Evolutionary conservation across 2,888 invertebrate genomes (phyloP), one percentile per base, ranked within the genome.

Genomic region (Malthinus flaveolus): DNA sequence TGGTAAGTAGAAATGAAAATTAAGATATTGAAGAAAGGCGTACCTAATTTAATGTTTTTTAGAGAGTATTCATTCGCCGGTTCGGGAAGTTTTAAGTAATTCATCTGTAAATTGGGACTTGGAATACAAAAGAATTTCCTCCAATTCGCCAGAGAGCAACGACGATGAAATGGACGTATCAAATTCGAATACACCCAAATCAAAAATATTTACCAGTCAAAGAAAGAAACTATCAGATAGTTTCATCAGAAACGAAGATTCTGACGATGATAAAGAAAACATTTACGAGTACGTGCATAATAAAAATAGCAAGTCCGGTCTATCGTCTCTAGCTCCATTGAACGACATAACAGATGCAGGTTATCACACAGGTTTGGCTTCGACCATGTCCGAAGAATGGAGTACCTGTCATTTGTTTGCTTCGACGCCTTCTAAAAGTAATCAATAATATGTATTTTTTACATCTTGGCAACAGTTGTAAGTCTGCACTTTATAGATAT

Each of bases 141-240:
- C 75, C 10, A 59, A 49, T 10, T 71, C 75, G 3, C 68, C 72
- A 1, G 69, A 63, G 11, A 62, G 60, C 8, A 67, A 64, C 23
- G 31, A 15, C 9, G 56, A 65, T 23, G 67, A 69, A 58, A 77
- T 77, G 74, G 78, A 78, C 23, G 66, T 75, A 8, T 76, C 76
- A 3, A 72, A 70, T 58, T 65, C 71, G 1, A 71, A 71, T 49
- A 78, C 78, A 4, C 78, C 78, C 1, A 76, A 74, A 56, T 75
- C 77, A 6, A 74, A 73, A 63, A 67, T 73, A 33, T 74, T 75
- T 58, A 71, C 67, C 44, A 74, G 76, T 64, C 76, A 78, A 59
- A 67, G 78, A 36, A 79, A 79, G 69, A 76, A 78, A 65, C 68
- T 79, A 11, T 78, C 78, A 1, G 74, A 77, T 62, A 78, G 78